Conservation (phyloP, 2,888 invertebrate genomes). For the Chrysomela aeneicollis region DNA sequence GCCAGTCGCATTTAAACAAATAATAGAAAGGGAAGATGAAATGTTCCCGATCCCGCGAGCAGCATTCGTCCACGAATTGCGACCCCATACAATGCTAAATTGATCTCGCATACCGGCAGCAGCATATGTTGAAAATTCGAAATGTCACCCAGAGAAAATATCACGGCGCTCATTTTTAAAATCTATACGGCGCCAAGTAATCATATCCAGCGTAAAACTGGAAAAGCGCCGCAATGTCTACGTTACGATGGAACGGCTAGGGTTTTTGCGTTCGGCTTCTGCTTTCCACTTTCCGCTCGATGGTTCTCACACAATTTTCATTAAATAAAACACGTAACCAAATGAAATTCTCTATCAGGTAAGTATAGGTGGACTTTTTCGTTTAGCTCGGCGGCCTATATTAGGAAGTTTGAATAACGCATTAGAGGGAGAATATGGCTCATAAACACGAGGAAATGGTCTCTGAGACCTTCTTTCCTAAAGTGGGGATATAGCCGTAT, state of each 20-base stretch:
- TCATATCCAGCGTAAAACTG: conserved; percentile 25
- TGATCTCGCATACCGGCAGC: conserved; percentile 14
- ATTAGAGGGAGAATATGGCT: too few species aligned
- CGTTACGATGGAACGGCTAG: conserved; percentile 7
- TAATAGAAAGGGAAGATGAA: too few species aligned
- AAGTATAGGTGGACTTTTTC: too few species aligned
- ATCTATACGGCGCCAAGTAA: conserved; percentile 30
- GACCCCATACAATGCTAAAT: conserved; percentile 4
- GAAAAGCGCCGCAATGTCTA: conserved; percentile 25
- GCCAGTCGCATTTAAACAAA: too few species aligned
- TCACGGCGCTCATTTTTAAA: conserved; percentile 28
- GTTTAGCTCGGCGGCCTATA: too few species aligned
- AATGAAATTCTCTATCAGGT: not conserved
- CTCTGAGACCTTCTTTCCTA: too few species aligned
- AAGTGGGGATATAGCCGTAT: too few species aligned
- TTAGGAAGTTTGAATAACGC: too few species aligned
- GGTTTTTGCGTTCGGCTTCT: not conserved
- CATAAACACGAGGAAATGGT: too few species aligned
- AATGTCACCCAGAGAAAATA: conserved; percentile 27
- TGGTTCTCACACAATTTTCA: not conserved
- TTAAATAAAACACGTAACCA: not conserved
- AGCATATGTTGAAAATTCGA: conserved; percentile 27
- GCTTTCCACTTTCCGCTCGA: not conserved
- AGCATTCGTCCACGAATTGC: not conserved
- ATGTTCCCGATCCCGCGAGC: not conserved